A percentile compares a stretch with the other conserved stretches of the same genome.
Evolutionary conservation across 2,113 vertebrate species (phyloP).

Genomic region (Barnardius zonarius): DNA sequence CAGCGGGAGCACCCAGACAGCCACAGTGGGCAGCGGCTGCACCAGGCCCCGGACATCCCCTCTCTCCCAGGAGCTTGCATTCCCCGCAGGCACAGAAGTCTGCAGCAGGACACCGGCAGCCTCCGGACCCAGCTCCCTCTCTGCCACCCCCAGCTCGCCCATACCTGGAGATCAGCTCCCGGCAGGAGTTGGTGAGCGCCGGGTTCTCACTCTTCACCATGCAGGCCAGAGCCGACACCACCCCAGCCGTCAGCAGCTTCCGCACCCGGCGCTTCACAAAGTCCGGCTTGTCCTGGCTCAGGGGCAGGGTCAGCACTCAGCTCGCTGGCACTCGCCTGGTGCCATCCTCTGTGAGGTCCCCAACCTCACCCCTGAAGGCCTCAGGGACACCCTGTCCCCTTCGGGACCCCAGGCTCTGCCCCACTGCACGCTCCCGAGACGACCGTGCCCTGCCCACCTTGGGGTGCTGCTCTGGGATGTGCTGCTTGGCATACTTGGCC

Average conservation of each 20-base stretch:
- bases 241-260: slow-evolving; percentile 86
- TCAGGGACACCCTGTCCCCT: not conserved
- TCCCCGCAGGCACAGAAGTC: fast-evolving
- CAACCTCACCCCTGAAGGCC: fast-evolving
- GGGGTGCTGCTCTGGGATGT: slow-evolving; percentile 93
- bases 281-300: slow-evolving; percentile 81
- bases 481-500: slow-evolving; percentile 97
- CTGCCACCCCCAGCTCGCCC: fast-evolving
- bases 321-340: not conserved
- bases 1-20: not conserved
- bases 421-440: fast-evolving
- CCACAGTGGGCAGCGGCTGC: fast-evolving
- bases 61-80: not conserved
- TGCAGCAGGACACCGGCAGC: fast-evolving
- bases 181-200: slow-evolving; percentile 84
- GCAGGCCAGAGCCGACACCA: slow-evolving; percentile 90
- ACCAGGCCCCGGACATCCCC: not conserved
- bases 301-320: fast-evolving
- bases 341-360: fast-evolving
- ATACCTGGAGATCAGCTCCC: slow-evolving; percentile 93
- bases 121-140: not conserved
- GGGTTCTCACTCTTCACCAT: slow-evolving; percentile 94
- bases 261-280: slow-evolving; percentile 83
- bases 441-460: slow-evolving; percentile 74
- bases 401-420: fast-evolving